phyloP scores from a whole-genome alignment of 2,113 vertebrate species.

The Pomatorhinus ruficollis region DNA sequence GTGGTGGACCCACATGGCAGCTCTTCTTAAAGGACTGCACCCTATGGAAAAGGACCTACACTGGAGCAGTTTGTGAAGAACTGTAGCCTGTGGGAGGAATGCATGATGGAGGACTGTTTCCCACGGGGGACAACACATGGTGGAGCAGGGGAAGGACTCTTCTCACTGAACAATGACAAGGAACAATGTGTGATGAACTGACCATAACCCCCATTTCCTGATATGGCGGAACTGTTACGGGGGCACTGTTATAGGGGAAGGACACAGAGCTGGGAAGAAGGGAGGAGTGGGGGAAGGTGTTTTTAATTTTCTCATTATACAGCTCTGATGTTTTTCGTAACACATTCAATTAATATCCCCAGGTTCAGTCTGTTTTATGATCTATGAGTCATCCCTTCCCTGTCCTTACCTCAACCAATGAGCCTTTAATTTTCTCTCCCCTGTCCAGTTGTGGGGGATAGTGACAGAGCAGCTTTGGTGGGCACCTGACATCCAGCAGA shows the following conservation, averaged over 20 bases:
- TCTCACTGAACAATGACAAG: not conserved
- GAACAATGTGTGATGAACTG: not conserved
- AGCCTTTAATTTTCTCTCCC: not conserved
- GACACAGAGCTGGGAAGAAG: not conserved
- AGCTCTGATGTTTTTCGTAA: not conserved
- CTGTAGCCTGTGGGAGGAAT: not conserved
- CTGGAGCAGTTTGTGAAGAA: not conserved
- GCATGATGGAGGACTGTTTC: not conserved
- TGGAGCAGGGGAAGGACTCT: not conserved
- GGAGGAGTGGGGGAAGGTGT: not conserved
- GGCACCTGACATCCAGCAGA: not conserved
- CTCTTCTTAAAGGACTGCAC: not conserved
- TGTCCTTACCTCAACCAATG: accelerated
- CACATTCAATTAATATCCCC: not conserved
- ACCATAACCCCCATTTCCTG: not conserved
- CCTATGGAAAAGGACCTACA: not conserved
- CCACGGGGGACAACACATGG: accelerated
- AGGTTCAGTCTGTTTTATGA: not conserved
- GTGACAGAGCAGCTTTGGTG: not conserved
- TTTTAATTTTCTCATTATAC: not conserved
- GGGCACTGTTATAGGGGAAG: not conserved
- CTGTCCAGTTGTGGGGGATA: not conserved
- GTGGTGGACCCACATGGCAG: not conserved
- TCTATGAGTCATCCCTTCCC: not conserved
- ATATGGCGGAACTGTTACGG: not conserved